phyloP scores from a whole-genome alignment of 2,113 vertebrate genomes.

The Lepus timidus region DNA sequence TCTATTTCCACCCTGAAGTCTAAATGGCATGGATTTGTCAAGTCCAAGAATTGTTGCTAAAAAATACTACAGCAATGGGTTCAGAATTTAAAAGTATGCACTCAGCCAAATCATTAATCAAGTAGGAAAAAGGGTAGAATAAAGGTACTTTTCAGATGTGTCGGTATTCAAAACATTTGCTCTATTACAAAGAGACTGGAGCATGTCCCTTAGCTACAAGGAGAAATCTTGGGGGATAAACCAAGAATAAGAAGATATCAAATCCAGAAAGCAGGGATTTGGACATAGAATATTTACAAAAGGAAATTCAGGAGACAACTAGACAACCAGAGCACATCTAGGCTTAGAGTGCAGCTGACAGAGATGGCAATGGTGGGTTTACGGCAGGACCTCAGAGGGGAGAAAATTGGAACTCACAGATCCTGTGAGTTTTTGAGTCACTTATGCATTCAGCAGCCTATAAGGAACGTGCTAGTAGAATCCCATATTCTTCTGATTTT shows the following conservation, averaged over 20 bases:
- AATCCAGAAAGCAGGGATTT: background rate
- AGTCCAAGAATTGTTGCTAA: background rate
- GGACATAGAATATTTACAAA: background rate
- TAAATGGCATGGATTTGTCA: background rate
- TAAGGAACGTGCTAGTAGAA: background rate
- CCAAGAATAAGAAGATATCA: background rate
- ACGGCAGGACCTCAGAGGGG: background rate
- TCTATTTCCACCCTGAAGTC: background rate
- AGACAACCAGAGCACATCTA: background rate
- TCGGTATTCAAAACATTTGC: background rate
- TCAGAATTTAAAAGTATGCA: background rate
- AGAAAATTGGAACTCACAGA: background rate
- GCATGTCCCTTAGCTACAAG: background rate
- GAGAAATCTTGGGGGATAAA: background rate
- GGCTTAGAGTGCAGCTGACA: background rate
- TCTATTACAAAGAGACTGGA: background rate
- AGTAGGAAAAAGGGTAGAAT: background rate
- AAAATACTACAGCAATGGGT: background rate
- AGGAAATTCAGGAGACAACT: slow-evolving; percentile 2
- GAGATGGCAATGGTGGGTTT: background rate
- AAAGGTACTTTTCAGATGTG: background rate
- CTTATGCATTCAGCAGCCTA: background rate
- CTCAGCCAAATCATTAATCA: background rate
- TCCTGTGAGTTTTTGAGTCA: background rate
- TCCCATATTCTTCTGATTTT: background rate